These are phyloP conservation scores for Ardeotis arabs DNA, from an alignment of 2,113 vertebrate genomes.

Conservation along the genomic window DNA sequence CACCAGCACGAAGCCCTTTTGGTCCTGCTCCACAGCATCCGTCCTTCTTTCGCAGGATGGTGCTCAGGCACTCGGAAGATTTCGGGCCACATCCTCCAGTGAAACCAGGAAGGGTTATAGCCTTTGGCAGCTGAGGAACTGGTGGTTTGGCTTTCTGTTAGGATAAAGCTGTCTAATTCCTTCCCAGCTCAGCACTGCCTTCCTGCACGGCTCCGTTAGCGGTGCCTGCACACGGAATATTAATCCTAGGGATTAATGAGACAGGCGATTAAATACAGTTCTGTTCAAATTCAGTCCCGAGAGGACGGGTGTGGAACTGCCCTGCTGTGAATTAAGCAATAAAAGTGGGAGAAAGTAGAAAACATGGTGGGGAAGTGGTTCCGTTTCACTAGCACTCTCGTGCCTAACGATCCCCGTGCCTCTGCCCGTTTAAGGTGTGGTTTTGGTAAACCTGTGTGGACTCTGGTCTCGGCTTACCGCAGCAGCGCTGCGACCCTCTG, in stretches of 20 bases:
- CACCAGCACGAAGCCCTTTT: not conserved
- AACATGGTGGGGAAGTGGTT: not conserved
- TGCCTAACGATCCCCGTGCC: rapidly evolving
- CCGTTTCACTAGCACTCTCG: not conserved
- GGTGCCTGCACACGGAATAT: not conserved
- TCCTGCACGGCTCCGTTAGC: not conserved
- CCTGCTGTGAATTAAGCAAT: constrained; percentile 2
- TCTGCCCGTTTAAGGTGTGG: not conserved
- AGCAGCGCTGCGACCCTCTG: not conserved
- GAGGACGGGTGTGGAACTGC: not conserved
- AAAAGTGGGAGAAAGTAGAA: not conserved
- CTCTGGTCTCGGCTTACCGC: not conserved
- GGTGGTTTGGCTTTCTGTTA: not conserved
- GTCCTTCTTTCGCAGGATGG: not conserved
- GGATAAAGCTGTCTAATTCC: not conserved
- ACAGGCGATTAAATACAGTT: constrained; percentile 28
- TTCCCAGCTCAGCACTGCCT: not conserved
- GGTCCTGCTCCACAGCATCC: not conserved
- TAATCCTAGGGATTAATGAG: not conserved
- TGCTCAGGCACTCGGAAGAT: rapidly evolving
- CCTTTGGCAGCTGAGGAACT: not conserved
- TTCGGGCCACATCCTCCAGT: not conserved
- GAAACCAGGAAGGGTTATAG: not conserved
- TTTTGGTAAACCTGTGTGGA: not conserved
- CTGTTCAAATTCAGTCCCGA: not conserved